Conservation (phyloP, 37 sponge, comb jelly and placozoan species). For the Cliona cf. orientalis region DNA sequence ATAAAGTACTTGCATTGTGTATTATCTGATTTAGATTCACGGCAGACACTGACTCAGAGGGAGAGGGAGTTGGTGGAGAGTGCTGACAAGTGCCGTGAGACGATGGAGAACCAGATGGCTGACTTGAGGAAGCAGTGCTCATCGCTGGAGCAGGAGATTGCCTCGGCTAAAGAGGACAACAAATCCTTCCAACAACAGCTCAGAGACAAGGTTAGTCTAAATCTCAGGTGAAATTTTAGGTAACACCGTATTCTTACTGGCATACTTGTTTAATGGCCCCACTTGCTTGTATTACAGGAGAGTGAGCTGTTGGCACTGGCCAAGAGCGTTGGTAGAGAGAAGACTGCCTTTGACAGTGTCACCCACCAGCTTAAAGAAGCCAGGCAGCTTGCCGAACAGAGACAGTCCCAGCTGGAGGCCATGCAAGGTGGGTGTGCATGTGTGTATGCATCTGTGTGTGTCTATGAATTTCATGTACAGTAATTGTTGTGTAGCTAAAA, state of each 20-base stretch:
- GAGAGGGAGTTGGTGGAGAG: conserved; percentile 13
- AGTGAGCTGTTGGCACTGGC: conserved; percentile 13
- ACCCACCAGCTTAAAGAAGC: not conserved
- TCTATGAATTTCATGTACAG: not conserved
- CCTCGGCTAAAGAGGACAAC: not conserved
- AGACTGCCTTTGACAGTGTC: not conserved
- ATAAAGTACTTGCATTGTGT: not conserved
- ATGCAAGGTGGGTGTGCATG: not conserved
- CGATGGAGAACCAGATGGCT: conserved; percentile 24
- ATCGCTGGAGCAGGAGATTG: conserved; percentile 25
- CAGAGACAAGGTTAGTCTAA: conserved; percentile 15
- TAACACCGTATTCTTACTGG: not conserved
- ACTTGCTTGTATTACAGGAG: not conserved
- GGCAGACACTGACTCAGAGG: conserved; percentile 1
- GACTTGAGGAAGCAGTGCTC: conserved; percentile 35
- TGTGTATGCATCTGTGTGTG: not conserved
- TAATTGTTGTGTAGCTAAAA: too few species aligned
- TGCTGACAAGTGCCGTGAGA: not conserved
- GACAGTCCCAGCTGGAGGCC: not conserved
- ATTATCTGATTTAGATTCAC: not conserved
- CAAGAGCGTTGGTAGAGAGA: not conserved
- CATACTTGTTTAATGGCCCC: not conserved
- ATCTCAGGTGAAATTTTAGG: not conserved
- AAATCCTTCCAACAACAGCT: conserved; percentile 8
- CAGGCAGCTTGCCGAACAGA: not conserved